phyloP scores from a whole-genome alignment of 2,888 invertebrate genomes.

The Latheticus oryzae region DNA sequence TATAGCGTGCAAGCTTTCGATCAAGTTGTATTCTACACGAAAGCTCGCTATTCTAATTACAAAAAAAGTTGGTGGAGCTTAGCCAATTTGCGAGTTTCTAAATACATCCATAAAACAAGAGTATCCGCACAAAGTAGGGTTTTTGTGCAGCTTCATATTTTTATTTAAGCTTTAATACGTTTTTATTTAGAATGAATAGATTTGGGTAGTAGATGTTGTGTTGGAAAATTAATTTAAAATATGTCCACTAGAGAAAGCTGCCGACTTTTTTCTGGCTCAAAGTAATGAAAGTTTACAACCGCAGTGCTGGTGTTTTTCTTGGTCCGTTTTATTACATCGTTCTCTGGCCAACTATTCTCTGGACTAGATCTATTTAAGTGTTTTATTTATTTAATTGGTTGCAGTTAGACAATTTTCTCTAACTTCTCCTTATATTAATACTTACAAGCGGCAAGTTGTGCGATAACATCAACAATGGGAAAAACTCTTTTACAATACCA shows the following conservation, averaged over 20 bases:
- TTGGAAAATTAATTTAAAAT: constrained; percentile 33
- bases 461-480: constrained; percentile 5
- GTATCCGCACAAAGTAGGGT: no score
- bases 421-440: constrained; percentile 27
- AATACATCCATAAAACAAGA: no score
- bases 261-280: constrained; percentile 42
- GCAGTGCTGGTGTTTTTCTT: constrained; percentile 44
- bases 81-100: no score
- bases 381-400: constrained; percentile 56
- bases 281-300: constrained; percentile 48
- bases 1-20: no score
- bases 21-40: no score
- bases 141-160: no score
- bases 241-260: constrained; percentile 40
- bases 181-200: constrained; percentile 23
- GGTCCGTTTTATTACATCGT: constrained; percentile 43
- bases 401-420: constrained; percentile 44
- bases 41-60: no score
- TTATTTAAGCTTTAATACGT: no score
- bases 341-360: constrained; percentile 48
- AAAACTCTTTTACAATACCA: constrained; percentile 14
- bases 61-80: no score
- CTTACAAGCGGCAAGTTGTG: constrained; percentile 4
- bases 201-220: constrained; percentile 14
- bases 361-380: constrained; percentile 53